Evolutionary conservation across 1,140 invertebrate genomes (phyloP), one percentile per base, ranked within the genome.

Genomic region (Choristoneura fumiferana): DNA sequence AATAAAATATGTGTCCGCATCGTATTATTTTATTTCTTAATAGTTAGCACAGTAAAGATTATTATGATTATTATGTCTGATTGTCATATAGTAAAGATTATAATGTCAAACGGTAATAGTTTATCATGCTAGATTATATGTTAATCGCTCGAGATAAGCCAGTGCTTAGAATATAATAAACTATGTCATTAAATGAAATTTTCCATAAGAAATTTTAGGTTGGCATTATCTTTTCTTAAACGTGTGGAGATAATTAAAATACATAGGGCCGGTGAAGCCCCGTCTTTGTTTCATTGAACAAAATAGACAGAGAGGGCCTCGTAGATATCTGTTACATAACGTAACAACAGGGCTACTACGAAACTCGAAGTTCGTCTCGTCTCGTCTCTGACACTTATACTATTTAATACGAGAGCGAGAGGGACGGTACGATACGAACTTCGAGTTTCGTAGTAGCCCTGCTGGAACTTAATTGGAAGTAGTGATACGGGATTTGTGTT

Each of bases 81-180:
- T 6, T n/a, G 12, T 22, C n/a, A 2, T 33, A 17, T 49, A 15
- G 22, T 49, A 49, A 29, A 49, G 18, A 12, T 49, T 49, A 29
- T 49, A 29, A 29, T 12, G 17, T 33, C 18, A 12, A 22, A 12
- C 29, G 4, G 15, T 0, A 43, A 4, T 49, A 49, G 22, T 29
- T 49, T 49, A 49, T 49, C 22, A 49, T 49, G 22, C 22, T 29
- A 29, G 22, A 49, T 22, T 49, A 49, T 49, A 22, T 49, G 17
- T 49, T 49, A 49, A 49, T 49, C 43, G 18, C 12, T 33, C n/a
- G n/a, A 22, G 40, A 49, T 49, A 49, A 49, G 43, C 43, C 18
- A 5, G 9, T 12, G 22, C 43, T 49, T 18, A 49, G 18, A 29
- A 29, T 29, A 18, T 49, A 49, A 22, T 49, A 22, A 18, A 29